These are phyloP conservation scores for Cremastobaeus sp. DNA, from an alignment of 2,888 invertebrate species.

Conservation along the genomic window DNA sequence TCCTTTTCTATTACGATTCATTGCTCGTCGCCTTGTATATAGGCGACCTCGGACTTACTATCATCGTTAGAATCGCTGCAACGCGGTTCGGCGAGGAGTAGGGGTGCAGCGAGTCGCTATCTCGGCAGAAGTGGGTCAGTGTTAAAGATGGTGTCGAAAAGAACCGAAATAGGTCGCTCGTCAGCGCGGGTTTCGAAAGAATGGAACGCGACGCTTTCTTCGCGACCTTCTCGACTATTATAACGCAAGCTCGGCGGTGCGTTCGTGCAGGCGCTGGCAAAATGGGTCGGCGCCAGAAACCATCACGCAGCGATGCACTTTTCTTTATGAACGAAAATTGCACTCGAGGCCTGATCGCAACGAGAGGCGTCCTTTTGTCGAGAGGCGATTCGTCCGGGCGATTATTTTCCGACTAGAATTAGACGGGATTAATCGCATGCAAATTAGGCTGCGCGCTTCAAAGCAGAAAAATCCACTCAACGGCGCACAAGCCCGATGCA, in stretches of 20 bases:
- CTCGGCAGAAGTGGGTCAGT: slow-evolving; percentile 69
- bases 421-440: no score
- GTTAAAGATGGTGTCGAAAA: slow-evolving; percentile 73
- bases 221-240: slow-evolving; percentile 57
- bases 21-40: slow-evolving; percentile 55
- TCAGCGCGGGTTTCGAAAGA: slow-evolving; percentile 56
- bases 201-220: slow-evolving; percentile 54
- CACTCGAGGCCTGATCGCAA: slow-evolving; percentile 35
- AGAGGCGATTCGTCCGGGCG: slow-evolving; percentile 28
- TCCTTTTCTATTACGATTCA: slow-evolving; percentile 57
- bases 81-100: slow-evolving; percentile 34
- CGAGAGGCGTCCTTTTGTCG: slow-evolving; percentile 23
- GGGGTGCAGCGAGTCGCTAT: slow-evolving; percentile 54
- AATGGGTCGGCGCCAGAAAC: slow-evolving; percentile 59
- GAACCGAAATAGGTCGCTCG: slow-evolving; percentile 63
- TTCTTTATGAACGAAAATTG: slow-evolving; percentile 52
- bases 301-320: slow-evolving; percentile 40
- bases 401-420: slow-evolving; percentile 5
- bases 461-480: no score
- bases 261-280: slow-evolving; percentile 38
- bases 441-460: no score
- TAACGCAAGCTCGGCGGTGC: slow-evolving; percentile 45
- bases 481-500: no score
- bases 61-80: slow-evolving; percentile 59
- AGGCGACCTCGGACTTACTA: slow-evolving; percentile 56